Percentiles rank a stretch among this genome's conserved stretches.
Evolutionary conservation across 2,797 vertebrate species (phyloP).

Genomic region (Emys orbicularis): DNA sequence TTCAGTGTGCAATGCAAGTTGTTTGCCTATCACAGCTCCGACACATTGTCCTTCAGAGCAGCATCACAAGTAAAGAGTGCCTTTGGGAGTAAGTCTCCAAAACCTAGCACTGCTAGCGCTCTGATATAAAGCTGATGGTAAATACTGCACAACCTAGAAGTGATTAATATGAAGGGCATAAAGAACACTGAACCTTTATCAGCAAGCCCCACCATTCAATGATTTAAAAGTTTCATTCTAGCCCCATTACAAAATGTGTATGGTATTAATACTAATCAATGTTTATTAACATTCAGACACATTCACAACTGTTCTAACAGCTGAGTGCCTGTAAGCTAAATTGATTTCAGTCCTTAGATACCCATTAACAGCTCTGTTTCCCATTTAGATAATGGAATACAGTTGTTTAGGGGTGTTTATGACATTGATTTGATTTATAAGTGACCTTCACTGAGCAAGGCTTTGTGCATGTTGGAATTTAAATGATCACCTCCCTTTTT

Average conservation of each 20-base stretch:
- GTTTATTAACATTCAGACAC: constrained; percentile 77
- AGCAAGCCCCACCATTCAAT: constrained; percentile 18
- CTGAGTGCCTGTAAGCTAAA: constrained; percentile 78
- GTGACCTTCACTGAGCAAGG: constrained; percentile 71
- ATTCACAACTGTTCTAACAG: constrained; percentile 79
- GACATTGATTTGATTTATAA: constrained; percentile 76
- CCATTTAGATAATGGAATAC: constrained; percentile 77
- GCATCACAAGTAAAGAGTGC: fast-evolving
- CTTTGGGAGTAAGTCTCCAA: background rate
- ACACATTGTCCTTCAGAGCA: background rate
- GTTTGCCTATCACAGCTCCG: background rate
- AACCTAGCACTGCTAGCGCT: fast-evolving
- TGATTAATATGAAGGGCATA: constrained; percentile 2
- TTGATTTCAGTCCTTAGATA: constrained; percentile 76
- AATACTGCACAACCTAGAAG: constrained; percentile 6
- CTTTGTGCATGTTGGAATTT: constrained; percentile 43
- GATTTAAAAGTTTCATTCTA: constrained; percentile 65
- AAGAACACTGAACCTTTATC: constrained; percentile 52
- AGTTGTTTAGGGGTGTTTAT: constrained; percentile 75
- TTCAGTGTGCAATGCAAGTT: background rate
- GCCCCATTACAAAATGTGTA: constrained; percentile 62
- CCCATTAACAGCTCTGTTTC: constrained; percentile 71
- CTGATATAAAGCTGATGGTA: constrained; percentile 8
- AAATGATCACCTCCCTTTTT: constrained; percentile 45
- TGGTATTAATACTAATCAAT: constrained; percentile 80